Evolutionary conservation across 2,113 vertebrate genomes (phyloP), one percentile per base, ranked within the genome.

Genomic region (Phainopepla nitens): DNA sequence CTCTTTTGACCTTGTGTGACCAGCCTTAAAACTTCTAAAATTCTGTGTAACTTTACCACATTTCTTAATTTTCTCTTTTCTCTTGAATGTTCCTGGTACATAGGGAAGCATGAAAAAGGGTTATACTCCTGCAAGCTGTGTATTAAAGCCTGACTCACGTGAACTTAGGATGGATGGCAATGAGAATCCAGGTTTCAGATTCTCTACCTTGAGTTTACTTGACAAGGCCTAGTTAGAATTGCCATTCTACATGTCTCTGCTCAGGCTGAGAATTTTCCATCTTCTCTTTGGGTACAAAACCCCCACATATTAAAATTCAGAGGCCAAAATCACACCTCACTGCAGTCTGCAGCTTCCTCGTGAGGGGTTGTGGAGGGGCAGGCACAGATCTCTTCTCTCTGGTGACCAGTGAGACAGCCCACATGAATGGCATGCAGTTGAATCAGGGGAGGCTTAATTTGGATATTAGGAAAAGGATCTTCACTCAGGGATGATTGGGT

Each of bases 401-500:
- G 20, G 17, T 68, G 78, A n/a, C 28, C 44, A 60, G 9, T 21
- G 47, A 35, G 16, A 41, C 1, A 3, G 68, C 14, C 9, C 21
- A 58, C 25, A 25, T 18, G 4, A 68, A 60, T 13, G 17, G 10
- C 24, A 66, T 19, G 21, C n/a, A 61, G 9, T 0, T 61, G 70
- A 35, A 16, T 39, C 16, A 18, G n/a, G 13, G 3, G 3, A 60
- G 29, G 15, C 35, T 60, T 61, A 25, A 29, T 51, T 14, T 60
- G 53, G 20, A 7, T 58, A 29, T 75, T 41, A 68, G 13, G 24
- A 47, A 73, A 58, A 66, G 5, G 7, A 29, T 60, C 61, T 54
- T 68, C 29, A 15, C 20, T 7, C 5, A 2, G 14, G 20, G 11
- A 0, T 54, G 3, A 8, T 0, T 75, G 21, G 4, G 4, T 10